Conservation (phyloP, 2,797 vertebrate species). For the Emys orbicularis region DNA sequence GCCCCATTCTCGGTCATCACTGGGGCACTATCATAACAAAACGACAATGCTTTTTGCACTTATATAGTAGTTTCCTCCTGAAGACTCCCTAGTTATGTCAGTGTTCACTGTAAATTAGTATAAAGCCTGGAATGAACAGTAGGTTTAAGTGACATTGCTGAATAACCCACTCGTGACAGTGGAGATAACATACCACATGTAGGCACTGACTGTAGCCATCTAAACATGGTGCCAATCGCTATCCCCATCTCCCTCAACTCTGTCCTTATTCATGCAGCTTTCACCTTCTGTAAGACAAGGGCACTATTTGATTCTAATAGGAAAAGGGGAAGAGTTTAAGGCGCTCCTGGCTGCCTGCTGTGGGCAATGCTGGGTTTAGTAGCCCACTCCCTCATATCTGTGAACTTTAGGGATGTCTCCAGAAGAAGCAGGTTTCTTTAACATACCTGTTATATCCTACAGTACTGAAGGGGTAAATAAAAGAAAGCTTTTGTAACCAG, state of each 20-base stretch:
- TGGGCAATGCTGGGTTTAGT: not conserved
- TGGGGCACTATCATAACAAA: not conserved
- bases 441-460: accelerated
- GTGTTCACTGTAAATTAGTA: not conserved
- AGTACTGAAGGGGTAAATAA: not conserved
- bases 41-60: not conserved
- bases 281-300: not conserved
- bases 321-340: not conserved
- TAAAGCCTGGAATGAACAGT: not conserved
- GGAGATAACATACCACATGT: not conserved
- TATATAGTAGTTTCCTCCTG: not conserved
- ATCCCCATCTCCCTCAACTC: not conserved
- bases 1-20: not conserved
- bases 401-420: not conserved
- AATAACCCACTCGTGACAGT: not conserved
- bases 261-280: not conserved
- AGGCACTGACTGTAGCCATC: not conserved
- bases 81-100: not conserved
- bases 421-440: not conserved
- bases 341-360: not conserved
- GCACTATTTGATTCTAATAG: not conserved
- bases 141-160: conserved; percentile 9
- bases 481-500: not conserved
- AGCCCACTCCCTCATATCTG: accelerated
- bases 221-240: not conserved